Conservation (phyloP, 92 coral and sea anemone genomes). For the Parazoanthus darwini region DNA sequence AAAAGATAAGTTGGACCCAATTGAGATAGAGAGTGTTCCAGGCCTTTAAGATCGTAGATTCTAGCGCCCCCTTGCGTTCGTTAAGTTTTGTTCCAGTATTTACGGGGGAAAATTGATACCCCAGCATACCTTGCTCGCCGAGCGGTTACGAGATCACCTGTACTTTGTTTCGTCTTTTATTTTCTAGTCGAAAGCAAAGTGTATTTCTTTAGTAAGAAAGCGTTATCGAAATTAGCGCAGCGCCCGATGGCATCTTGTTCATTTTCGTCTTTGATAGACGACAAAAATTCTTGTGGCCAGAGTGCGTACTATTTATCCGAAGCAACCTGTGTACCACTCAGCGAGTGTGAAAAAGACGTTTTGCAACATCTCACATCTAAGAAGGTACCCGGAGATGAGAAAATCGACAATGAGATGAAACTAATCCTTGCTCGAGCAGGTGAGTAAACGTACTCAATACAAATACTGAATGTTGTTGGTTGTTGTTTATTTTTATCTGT, state of each 20-base stretch:
- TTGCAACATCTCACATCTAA: background rate
- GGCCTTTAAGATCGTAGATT: background rate
- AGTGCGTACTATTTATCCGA: background rate
- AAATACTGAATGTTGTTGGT: background rate
- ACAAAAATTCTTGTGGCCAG: background rate
- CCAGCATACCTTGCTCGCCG: too few species aligned
- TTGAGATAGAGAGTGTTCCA: background rate
- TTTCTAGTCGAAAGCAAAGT: background rate
- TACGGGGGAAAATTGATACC: too few species aligned
- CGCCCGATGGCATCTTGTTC: background rate
- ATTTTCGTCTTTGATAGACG: constrained; percentile 26
- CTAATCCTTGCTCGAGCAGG: constrained; percentile 3
- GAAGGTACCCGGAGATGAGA: background rate
- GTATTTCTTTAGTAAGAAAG: background rate
- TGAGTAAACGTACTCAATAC: background rate
- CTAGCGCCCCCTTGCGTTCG: too few species aligned
- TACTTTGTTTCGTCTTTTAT: background rate
- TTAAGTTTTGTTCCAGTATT: too few species aligned
- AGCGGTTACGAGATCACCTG: background rate
- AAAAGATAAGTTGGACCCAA: background rate
- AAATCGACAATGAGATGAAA: background rate
- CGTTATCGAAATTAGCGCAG: background rate
- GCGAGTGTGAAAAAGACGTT: background rate
- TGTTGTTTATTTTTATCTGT: background rate
- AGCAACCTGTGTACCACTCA: background rate